phyloP scores from a whole-genome alignment of 2,888 invertebrate species.

The Nysson spinosus region DNA sequence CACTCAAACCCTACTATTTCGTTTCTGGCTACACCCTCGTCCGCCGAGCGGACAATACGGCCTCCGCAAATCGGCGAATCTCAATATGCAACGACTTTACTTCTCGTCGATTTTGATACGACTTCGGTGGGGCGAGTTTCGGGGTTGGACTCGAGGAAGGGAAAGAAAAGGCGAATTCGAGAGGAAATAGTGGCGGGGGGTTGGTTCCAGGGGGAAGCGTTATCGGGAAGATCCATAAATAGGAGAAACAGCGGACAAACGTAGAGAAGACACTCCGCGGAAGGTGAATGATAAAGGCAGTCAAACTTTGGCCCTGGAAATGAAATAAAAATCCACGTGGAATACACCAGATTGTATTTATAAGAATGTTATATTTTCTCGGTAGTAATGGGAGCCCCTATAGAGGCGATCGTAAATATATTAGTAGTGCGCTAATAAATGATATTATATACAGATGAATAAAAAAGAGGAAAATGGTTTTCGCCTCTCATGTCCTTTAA shows the following conservation, averaged over 20 bases:
- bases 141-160: slow-evolving; percentile 23
- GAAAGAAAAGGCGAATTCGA: background rate
- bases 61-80: slow-evolving; percentile 43
- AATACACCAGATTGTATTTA: slow-evolving; percentile 67
- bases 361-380: slow-evolving; percentile 74
- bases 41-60: slow-evolving; percentile 39
- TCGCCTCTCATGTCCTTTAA: slow-evolving; percentile 17
- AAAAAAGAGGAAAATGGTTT: slow-evolving; percentile 70
- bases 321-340: slow-evolving; percentile 46
- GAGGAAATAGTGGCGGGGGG: background rate
- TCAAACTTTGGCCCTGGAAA: slow-evolving; percentile 21
- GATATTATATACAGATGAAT: slow-evolving; percentile 76
- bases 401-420: slow-evolving; percentile 70
- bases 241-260: slow-evolving; percentile 20
- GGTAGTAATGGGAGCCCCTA: slow-evolving; percentile 74
- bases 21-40: slow-evolving; percentile 8
- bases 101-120: slow-evolving; percentile 63
- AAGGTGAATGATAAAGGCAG: background rate
- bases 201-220: slow-evolving; percentile 14
- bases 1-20: slow-evolving; percentile 20
- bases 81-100: slow-evolving; percentile 55
- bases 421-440: slow-evolving; percentile 76
- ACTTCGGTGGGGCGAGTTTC: slow-evolving; percentile 11
- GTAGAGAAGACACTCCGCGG: slow-evolving; percentile 16
- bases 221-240: slow-evolving; percentile 34